These are phyloP conservation scores for Galeruca laticollis DNA, from an alignment of 2,888 invertebrate species.

Conservation along the genomic window DNA sequence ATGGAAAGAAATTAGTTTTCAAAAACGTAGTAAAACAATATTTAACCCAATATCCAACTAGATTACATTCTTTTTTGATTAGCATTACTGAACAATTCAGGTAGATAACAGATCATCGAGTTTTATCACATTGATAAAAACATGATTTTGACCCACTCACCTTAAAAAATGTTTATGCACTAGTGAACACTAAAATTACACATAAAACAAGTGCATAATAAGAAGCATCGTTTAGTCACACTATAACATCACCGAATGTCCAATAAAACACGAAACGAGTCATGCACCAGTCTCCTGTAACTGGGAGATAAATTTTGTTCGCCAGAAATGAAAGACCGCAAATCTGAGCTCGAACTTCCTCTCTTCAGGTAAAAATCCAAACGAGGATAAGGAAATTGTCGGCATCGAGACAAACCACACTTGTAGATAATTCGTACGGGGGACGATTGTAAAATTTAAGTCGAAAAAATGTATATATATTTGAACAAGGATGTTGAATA, in stretches of 20 bases:
- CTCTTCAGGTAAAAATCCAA: slow-evolving; percentile 18
- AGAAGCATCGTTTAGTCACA: background rate
- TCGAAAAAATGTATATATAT: too few species aligned
- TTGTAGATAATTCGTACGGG: background rate
- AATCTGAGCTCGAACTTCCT: background rate
- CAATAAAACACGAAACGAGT: background rate
- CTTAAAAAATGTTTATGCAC: background rate
- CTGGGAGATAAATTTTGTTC: background rate
- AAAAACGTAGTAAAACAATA: too few species aligned
- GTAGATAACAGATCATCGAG: background rate
- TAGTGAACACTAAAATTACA: background rate
- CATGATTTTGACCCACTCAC: background rate
- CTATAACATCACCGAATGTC: background rate
- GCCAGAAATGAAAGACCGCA: background rate
- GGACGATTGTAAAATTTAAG: background rate
- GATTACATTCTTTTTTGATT: too few species aligned
- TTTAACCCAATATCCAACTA: too few species aligned
- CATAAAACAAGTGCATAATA: background rate
- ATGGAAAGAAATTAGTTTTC: too few species aligned
- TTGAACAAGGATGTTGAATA: too few species aligned
- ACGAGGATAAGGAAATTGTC: background rate
- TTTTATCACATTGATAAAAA: background rate
- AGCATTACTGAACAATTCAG: too few species aligned
- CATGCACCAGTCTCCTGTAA: background rate
- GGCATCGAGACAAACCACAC: background rate